A percentile compares a stretch with the other conserved stretches of the same genome.
These are phyloP conservation scores for Dysmachus trigonus DNA, from an alignment of 2,888 invertebrate genomes.

Conservation along the genomic window DNA sequence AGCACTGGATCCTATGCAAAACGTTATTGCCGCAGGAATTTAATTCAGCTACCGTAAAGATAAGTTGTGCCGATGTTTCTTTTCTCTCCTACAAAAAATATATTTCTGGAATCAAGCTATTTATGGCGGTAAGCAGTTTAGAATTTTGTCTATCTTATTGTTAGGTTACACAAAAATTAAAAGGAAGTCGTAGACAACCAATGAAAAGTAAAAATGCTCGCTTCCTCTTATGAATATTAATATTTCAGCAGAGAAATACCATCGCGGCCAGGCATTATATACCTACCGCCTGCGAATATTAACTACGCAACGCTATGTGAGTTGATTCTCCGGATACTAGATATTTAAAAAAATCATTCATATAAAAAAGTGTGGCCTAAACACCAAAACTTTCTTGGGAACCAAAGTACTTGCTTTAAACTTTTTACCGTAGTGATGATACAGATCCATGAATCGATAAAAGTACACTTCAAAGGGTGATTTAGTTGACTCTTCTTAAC, in stretches of 20 bases:
- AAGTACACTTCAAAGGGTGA: not conserved
- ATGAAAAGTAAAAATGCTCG: not conserved
- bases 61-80: not conserved
- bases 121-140: not conserved
- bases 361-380: not conserved
- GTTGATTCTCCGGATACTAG: not conserved
- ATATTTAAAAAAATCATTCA: not conserved
- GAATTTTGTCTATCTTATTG: not conserved
- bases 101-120: not conserved
- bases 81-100: not conserved
- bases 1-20: not conserved
- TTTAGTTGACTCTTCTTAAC: not conserved
- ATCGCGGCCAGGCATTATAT: not conserved
- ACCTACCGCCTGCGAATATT: not conserved
- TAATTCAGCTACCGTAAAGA: not conserved
- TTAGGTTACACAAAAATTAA: not conserved
- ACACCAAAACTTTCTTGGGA: not conserved
- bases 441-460: not conserved
- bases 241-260: not conserved
- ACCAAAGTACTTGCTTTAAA: not conserved
- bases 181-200: not conserved
- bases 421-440: not conserved
- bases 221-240: conserved; percentile 14
- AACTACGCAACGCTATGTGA: not conserved
- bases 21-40: not conserved